Base-by-base conservation (phyloP, 2,888 invertebrate species). In the Drosophila nr. medialis region DNA sequence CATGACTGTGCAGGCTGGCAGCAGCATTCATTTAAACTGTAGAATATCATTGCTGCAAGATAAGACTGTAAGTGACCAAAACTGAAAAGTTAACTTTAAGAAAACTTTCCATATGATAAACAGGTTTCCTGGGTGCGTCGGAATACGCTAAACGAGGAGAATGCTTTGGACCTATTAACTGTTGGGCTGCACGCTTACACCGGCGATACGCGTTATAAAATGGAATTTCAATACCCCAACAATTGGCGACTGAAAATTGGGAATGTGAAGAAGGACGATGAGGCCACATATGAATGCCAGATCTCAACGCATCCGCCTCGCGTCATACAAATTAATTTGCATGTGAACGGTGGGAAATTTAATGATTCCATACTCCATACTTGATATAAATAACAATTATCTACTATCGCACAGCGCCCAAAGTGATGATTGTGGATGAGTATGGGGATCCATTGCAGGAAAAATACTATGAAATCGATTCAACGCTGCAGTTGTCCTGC, bases 1-100 rank as follows among this genome's bases (percentile, higher is more conserved):
- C 90, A 95, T 96, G 64, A 96, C 96, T 1, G 96, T 96, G 30
- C 96, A 96, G 87, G 94, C 96, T 64, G 96, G 96, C 3, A 96
- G 95, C 75, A 95, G 95, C 70, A 95, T 96, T 51, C 95, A 95
- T 90, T 93, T 96, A 78, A 96, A 96, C 92, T 96, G 96, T 92
- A 94, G 95, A 91, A 96, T 96, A 91, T 96, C 95, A 83, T 93
- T 96, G 76, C 94, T 96, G 56, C 95, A 96, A 91, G 96, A 96
- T 93, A 96, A 96, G 93, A 96, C 96, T 93, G 96, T 96, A 90
- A 95, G 95, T 92, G 75, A 0, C 0, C 4, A 13, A 30, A 18
- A 18, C 45, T 24, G 21, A 10, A n/a, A 56, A 8, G 53, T 45
- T 5, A 21, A 18, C 38, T 21, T 18, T 2, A 8, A 32, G 15